Evolutionary conservation across 2,797 vertebrate species (phyloP).

Genomic region (Artibeus jamaicensis): DNA sequence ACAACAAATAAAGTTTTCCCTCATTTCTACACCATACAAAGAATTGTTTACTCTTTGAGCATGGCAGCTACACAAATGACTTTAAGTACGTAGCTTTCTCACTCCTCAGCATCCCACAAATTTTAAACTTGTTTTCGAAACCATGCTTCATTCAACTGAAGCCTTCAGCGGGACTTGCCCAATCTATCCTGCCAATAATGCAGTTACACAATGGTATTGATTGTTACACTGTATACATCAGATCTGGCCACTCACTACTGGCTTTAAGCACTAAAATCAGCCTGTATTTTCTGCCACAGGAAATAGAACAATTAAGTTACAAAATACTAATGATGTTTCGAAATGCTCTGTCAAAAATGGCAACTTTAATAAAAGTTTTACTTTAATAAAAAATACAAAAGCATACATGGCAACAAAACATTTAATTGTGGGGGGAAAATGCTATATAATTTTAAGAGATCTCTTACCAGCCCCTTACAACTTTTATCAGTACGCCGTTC

Average conservation of each 20-base stretch:
- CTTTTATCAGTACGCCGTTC: conserved; percentile 83
- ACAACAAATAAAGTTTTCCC: not conserved
- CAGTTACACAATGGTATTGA: not conserved
- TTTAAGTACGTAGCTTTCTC: conserved; percentile 33
- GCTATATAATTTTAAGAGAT: conserved; percentile 56
- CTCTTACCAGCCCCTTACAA: conserved; percentile 91
- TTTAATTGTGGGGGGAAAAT: not conserved
- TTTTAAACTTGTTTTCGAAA: conserved; percentile 52
- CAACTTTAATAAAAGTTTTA: not conserved
- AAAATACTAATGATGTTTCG: not conserved
- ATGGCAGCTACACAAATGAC: not conserved
- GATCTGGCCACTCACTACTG: not conserved
- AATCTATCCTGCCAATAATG: not conserved
- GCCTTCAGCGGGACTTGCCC: not conserved
- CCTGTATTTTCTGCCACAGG: not conserved
- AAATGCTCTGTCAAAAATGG: not conserved
- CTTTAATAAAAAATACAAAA: not conserved
- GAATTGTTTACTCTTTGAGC: not conserved
- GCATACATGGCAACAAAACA: not conserved
- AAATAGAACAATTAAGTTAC: conserved; percentile 40
- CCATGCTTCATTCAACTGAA: conserved; percentile 6
- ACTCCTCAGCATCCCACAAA: conserved; percentile 32
- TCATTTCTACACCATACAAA: conserved; percentile 54
- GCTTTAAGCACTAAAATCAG: conserved; percentile 3
- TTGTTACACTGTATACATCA: not conserved